phyloP scores from a whole-genome alignment of 2,797 vertebrate species.

The Nannoperca australis region DNA sequence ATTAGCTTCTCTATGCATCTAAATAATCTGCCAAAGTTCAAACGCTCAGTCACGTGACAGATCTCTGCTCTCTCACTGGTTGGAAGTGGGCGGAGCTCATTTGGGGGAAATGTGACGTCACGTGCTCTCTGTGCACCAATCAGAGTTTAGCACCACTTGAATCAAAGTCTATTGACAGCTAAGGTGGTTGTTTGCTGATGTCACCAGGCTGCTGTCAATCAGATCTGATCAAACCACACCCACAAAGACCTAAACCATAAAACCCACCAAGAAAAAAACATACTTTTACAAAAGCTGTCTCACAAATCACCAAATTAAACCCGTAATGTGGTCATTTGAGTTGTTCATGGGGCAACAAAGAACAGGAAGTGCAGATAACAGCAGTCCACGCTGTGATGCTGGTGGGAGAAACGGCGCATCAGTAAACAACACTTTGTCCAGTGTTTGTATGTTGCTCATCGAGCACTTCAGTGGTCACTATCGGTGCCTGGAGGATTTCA shows the following conservation, averaged over 20 bases:
- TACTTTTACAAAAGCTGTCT: too few relatives aligned
- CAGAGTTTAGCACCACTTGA: background rate
- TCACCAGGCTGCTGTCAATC: background rate
- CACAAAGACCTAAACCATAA: background rate
- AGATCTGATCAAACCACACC: background rate
- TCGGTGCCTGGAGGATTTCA: slow-evolving; percentile 25
- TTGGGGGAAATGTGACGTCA: background rate
- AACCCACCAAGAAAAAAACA: too few relatives aligned
- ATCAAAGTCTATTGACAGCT: background rate
- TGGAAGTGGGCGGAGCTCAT: slow-evolving; percentile 11
- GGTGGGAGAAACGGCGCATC: background rate
- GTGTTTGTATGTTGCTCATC: slow-evolving; percentile 30
- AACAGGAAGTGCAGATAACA: background rate
- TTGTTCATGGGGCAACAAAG: background rate
- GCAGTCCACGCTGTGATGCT: background rate
- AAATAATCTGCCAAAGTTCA: background rate
- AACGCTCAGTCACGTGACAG: background rate
- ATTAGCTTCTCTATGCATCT: background rate
- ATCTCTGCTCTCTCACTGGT: background rate
- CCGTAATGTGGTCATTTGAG: background rate
- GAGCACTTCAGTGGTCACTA: slow-evolving; percentile 32
- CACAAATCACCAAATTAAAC: too few relatives aligned
- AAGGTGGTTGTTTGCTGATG: background rate
- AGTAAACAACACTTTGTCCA: background rate
- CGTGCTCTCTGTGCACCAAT: background rate